Base-by-base conservation (phyloP, 2,797 vertebrate species). In the Miichthys miiuy region DNA sequence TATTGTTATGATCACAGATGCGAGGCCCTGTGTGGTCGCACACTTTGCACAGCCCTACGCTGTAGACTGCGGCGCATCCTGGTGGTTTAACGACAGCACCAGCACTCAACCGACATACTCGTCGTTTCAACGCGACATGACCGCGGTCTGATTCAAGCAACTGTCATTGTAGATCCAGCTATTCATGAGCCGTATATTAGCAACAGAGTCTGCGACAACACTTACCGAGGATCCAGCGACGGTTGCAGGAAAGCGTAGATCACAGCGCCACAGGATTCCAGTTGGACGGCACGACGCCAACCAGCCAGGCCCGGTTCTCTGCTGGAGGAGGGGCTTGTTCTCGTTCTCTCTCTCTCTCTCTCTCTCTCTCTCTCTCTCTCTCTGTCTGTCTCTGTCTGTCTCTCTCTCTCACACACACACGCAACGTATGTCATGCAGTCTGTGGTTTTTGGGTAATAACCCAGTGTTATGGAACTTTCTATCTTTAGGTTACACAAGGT, bases 141-240 rank as follows among this genome's bases (percentile, higher is more conserved):
- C 20, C 7, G 41, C 34, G 16, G 3, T 23, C 11, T 5, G 13
- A n/a, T 25, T 14, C 16, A 1, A 18, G 16, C 34, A 0, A 2
- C 17, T 23, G 6, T n/a, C 25, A 25, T 5, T 5, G 65, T 65
- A 44, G 48, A 51, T 2, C 23, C 42, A 16, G 9, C 0, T 1
- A 2, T 0, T 48, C 55, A 8, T 2, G 2, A 20, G 3, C 60
- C 6, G 14, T 1, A 6, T 34, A 38, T 20, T 1, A 0, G 18
- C 0, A 20, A 41, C 7, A 1, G 9, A 50, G 34, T 30, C 10
- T 17, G 5, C 3, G 20, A 9, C 6, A 46, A 30, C 25, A 68
- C 86, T 85, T 73, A 88, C 86, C 75, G 51, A 25, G 2, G 65
- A 56, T 78, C 61, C 60, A 21, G 60, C 44, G 68, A 41, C 42